Evolutionary conservation across 2,113 vertebrate species (phyloP).

Genomic region (Uria aalge): DNA sequence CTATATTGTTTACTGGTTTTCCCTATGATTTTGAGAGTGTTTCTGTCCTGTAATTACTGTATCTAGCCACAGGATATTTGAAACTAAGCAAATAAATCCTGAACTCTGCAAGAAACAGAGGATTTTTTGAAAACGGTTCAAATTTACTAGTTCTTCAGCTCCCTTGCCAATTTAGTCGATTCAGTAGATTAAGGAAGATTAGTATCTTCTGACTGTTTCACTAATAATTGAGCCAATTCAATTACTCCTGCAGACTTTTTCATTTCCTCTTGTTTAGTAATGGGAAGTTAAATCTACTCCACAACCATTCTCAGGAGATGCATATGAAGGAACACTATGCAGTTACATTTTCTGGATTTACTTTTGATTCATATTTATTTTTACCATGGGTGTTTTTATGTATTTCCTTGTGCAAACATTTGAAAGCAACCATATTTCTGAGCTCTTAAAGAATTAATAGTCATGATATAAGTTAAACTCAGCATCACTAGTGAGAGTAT

Average conservation of each 20-base stretch:
- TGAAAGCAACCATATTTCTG: background rate
- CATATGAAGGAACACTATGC: background rate
- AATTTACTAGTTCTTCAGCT: background rate
- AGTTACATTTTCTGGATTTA: background rate
- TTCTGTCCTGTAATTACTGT: background rate
- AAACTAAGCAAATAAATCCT: background rate
- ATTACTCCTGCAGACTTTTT: background rate
- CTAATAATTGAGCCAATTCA: constrained; percentile 25
- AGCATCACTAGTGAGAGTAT: background rate
- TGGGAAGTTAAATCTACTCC: background rate
- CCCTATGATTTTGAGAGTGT: background rate
- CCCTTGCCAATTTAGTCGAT: background rate
- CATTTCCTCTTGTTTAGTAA: background rate
- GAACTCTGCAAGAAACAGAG: background rate
- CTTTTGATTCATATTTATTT: background rate
- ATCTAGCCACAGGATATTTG: background rate
- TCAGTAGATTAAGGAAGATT: constrained; percentile 15
- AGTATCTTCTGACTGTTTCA: background rate
- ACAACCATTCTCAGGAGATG: background rate
- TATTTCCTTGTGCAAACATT: background rate
- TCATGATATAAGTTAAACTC: background rate
- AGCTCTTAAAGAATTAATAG: background rate
- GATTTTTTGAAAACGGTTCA: background rate
- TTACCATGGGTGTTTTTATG: background rate
- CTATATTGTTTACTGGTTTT: background rate